phyloP scores from a whole-genome alignment of 2,888 invertebrate species.

The Eristalis arbustorum region DNA sequence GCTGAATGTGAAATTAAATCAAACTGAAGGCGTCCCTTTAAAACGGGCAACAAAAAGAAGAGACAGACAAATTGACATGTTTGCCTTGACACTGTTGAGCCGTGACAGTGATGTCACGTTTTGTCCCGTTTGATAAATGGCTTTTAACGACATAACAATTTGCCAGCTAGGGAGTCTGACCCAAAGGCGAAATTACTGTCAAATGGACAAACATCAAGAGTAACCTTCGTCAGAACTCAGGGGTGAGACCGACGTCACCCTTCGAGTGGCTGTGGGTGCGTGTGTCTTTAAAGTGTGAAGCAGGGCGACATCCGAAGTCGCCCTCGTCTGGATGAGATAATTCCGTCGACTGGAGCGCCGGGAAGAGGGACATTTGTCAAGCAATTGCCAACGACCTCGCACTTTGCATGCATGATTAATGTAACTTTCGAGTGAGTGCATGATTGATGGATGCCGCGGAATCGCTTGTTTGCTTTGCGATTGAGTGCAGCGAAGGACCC shows the following conservation, averaged over 20 bases:
- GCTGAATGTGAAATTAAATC: constrained; percentile 32
- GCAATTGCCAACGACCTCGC: too few species aligned
- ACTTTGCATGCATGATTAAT: too few species aligned
- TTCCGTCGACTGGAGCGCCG: too few species aligned
- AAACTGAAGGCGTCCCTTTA: neutral
- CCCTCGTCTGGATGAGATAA: neutral
- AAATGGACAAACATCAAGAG: neutral
- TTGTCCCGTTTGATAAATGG: neutral
- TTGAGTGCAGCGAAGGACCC: too few species aligned
- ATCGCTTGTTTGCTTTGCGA: too few species aligned
- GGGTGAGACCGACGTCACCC: neutral
- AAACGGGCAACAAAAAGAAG: neutral
- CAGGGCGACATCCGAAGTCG: neutral
- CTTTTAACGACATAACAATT: neutral
- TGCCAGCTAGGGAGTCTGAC: neutral
- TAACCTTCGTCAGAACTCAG: neutral
- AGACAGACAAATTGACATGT: neutral
- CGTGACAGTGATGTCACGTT: neutral
- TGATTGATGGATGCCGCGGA: too few species aligned
- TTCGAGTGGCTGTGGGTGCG: neutral
- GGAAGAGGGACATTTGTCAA: too few species aligned
- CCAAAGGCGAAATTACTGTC: neutral
- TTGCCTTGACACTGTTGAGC: neutral
- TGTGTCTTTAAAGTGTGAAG: too few species aligned
- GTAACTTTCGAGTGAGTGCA: too few species aligned